Evolutionary conservation across 1,140 invertebrate species (phyloP).

Genomic region (Yoshiicerus persimilis): DNA sequence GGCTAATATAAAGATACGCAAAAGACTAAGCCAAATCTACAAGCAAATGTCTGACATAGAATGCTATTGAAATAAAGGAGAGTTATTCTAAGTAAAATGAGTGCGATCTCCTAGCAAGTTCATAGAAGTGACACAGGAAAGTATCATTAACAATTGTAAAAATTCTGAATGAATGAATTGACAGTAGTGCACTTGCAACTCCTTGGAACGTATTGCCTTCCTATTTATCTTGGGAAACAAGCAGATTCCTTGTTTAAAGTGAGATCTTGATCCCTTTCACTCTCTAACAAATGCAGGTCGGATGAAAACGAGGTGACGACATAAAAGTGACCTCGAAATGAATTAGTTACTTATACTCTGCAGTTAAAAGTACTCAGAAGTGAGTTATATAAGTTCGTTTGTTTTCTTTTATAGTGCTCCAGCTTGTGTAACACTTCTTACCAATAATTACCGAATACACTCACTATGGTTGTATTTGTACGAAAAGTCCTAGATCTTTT

Average conservation of each 20-base stretch:
- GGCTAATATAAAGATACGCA: not conserved
- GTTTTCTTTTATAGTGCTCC: too few relatives aligned
- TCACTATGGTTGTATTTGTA: too few relatives aligned
- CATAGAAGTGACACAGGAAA: not conserved
- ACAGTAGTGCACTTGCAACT: not conserved
- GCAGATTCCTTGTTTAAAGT: not conserved
- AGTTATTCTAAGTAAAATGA: not conserved
- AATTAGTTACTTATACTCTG: not conserved
- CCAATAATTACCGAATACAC: too few relatives aligned
- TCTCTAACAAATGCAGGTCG: not conserved
- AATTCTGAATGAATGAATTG: not conserved
- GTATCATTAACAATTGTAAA: not conserved
- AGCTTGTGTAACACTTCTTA: too few relatives aligned
- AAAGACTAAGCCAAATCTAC: not conserved
- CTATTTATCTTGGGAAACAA: not conserved
- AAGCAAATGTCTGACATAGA: not conserved
- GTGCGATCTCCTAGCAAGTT: not conserved
- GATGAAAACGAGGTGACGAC: constrained; percentile 13
- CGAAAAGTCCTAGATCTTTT: too few relatives aligned
- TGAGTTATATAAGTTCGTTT: too few relatives aligned
- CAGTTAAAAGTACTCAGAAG: not conserved
- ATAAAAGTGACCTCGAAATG: not conserved
- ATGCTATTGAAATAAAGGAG: not conserved
- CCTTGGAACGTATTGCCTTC: not conserved
- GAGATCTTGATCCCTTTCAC: not conserved